A percentile compares a stretch with the other conserved stretches of the same genome.
Conservation (phyloP, 2,797 vertebrate species). For the Pangasius mekongensis region DNA sequence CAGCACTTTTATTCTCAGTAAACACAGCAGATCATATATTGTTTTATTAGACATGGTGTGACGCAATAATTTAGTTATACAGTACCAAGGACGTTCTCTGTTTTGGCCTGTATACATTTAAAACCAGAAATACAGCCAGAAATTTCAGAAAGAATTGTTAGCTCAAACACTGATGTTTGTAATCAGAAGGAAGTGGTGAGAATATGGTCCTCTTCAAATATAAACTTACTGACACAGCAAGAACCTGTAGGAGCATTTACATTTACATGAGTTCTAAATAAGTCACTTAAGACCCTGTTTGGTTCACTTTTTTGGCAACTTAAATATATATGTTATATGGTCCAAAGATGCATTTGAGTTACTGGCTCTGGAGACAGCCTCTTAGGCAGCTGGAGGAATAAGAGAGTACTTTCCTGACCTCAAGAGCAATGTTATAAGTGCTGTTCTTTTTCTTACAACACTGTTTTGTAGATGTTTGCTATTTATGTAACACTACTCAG, state of each 20-base stretch:
- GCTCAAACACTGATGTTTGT: neutral
- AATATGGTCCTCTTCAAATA: neutral
- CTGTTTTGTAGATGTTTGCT: neutral
- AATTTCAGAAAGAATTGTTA: neutral
- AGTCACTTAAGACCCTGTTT: neutral
- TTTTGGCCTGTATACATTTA: neutral
- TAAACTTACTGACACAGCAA: neutral
- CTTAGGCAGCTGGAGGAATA: neutral
- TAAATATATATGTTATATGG: neutral
- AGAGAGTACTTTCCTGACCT: neutral
- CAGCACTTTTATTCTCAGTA: neutral
- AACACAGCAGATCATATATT: neutral
- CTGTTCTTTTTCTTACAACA: neutral
- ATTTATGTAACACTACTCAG: neutral
- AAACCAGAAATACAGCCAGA: neutral
- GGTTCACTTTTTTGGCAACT: neutral
- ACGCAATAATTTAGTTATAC: neutral
- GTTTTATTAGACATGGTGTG: neutral
- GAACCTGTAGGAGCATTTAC: neutral
- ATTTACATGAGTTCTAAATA: neutral
- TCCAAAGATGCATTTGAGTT: neutral
- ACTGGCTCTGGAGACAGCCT: neutral
- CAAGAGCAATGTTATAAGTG: neutral
- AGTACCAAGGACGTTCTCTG: neutral
- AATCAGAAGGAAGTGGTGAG: neutral